Percentiles rank a stretch among this genome's conserved stretches.
Conservation (phyloP, 2,797 vertebrate species). For the Apogon hyalosoma region DNA sequence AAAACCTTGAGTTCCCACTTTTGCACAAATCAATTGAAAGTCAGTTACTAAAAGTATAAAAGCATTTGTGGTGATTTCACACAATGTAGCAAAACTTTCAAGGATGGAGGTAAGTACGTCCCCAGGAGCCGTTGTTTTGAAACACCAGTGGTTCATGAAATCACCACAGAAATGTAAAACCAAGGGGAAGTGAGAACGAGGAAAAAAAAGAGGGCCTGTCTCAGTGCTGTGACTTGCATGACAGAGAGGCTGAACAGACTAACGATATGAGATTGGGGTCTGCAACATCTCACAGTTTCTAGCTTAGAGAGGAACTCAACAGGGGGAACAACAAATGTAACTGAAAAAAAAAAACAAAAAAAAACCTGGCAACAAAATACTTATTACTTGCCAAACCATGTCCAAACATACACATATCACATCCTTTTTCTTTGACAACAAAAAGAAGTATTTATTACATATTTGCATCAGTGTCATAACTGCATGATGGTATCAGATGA, state of each 20-base stretch:
- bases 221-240: constrained; percentile 17
- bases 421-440: constrained; percentile 24
- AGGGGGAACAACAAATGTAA: constrained; percentile 25
- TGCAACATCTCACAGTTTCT: constrained; percentile 38
- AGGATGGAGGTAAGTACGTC: not conserved
- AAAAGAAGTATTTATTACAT: constrained; percentile 33
- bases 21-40: not conserved
- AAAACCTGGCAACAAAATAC: constrained; percentile 1
- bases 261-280: constrained; percentile 46
- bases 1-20: constrained; percentile 3
- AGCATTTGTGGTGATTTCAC: constrained; percentile 9
- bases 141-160: constrained; percentile 2
- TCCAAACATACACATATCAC: constrained; percentile 16
- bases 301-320: constrained; percentile 49
- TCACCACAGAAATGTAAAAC: not conserved
- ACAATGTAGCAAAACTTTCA: not conserved
- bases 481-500: not conserved
- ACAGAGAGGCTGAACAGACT: constrained; percentile 24
- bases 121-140: constrained; percentile 19
- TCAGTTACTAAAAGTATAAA: not conserved
- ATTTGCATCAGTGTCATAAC: not conserved
- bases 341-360: not conserved
- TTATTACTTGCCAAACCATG: constrained; percentile 4
- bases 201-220: constrained; percentile 11
- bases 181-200: constrained; percentile 27